phyloP scores from a whole-genome alignment of 37 sponge, comb jelly and placozoan genomes.

The Chondrilla cf. caribensis region DNA sequence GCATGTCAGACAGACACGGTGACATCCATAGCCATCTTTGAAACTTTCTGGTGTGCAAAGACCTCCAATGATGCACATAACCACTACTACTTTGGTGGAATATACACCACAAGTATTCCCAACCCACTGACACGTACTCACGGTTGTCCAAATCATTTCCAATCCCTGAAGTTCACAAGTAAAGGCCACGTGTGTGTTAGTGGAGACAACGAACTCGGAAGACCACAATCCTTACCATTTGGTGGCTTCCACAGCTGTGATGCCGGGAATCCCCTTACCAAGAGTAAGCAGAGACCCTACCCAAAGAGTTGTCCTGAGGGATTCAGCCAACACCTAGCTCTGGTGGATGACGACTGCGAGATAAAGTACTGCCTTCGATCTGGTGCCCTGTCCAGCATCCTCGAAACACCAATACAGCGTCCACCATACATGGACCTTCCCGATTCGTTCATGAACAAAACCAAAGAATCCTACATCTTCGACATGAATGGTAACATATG shows the following conservation, averaged over 20 bases:
- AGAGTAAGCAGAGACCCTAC: background rate
- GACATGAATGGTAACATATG: background rate
- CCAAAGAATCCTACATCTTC: background rate
- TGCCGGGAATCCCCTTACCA: conserved; percentile 38
- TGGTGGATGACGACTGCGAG: conserved; percentile 67
- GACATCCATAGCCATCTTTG: background rate
- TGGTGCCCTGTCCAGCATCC: conserved; percentile 16
- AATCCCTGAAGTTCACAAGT: conserved; percentile 10
- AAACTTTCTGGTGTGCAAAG: conserved; percentile 38
- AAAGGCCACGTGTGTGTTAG: conserved; percentile 38
- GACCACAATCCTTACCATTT: conserved; percentile 44
- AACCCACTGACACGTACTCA: conserved; percentile 38
- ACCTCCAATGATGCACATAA: background rate
- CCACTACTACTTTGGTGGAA: conserved; percentile 48
- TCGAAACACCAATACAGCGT: background rate
- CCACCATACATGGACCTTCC: conserved; percentile 18
- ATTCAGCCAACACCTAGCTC: conserved; percentile 45
- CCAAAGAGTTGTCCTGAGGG: conserved; percentile 56
- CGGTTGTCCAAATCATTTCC: conserved; percentile 35
- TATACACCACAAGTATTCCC: background rate
- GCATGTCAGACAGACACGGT: background rate
- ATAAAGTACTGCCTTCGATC: conserved; percentile 61
- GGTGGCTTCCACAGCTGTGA: conserved; percentile 57
- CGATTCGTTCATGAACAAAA: background rate
- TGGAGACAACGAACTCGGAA: conserved; percentile 36